Conservation (phyloP, 2,888 invertebrate genomes). For the Brenthis ino region DNA sequence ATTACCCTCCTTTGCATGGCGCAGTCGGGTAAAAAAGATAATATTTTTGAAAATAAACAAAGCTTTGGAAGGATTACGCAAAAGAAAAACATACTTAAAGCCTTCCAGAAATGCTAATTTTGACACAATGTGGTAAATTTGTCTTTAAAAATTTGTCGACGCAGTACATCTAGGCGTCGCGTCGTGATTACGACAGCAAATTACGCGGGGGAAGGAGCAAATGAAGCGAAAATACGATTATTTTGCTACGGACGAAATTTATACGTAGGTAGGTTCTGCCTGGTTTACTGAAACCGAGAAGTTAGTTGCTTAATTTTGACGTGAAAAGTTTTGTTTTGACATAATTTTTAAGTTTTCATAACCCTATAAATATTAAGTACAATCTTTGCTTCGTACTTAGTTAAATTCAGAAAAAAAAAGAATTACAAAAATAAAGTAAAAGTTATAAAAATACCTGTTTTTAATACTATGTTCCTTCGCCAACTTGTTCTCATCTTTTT, state of each 20-base stretch:
- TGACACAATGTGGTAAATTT: background rate
- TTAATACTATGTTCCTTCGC: too few relatives aligned
- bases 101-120: background rate
- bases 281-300: background rate
- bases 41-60: too few relatives aligned
- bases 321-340: conserved; percentile 10
- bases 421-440: too few relatives aligned
- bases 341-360: conserved; percentile 1
- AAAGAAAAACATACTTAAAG: background rate
- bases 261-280: background rate
- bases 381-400: background rate
- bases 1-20: too few relatives aligned
- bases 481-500: too few relatives aligned
- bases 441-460: too few relatives aligned
- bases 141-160: conserved; percentile 13
- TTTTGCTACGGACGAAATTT: conserved; percentile 64
- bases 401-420: too few relatives aligned
- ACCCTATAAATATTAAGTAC: background rate
- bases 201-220: conserved; percentile 67
- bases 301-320: conserved; percentile 3
- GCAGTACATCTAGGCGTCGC: conserved; percentile 44
- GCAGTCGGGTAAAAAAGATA: too few relatives aligned
- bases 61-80: too few relatives aligned
- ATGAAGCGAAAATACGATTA: conserved; percentile 74
- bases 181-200: conserved; percentile 61